phyloP scores from a whole-genome alignment of 2,888 invertebrate species.

The Luperina nickerlii region DNA sequence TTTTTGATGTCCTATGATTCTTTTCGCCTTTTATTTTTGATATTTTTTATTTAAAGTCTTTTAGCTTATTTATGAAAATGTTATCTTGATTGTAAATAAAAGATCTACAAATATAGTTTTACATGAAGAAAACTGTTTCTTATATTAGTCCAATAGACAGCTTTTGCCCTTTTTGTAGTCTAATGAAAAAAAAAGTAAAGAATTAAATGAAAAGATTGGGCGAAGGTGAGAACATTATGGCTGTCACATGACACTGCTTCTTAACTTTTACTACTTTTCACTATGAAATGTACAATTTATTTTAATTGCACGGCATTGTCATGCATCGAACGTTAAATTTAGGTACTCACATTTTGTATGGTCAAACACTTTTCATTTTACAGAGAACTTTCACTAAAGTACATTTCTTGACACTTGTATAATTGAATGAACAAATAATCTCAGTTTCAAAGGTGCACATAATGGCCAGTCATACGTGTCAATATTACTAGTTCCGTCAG shows the following conservation, averaged over 20 bases:
- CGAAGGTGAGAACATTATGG: background rate
- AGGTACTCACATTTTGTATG: background rate
- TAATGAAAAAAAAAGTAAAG: background rate
- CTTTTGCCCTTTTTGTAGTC: background rate
- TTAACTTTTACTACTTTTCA: slow-evolving; percentile 1
- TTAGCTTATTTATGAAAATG: background rate
- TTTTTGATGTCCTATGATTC: background rate
- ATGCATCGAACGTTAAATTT: background rate
- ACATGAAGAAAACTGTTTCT: background rate
- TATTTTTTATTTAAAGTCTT: background rate
- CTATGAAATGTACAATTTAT: background rate
- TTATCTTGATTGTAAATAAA: background rate
- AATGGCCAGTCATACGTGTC: slow-evolving; percentile 1
- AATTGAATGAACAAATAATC: background rate
- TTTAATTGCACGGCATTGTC: slow-evolving; percentile 1
- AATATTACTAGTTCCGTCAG: slow-evolving; percentile 28
- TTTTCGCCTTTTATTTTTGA: background rate
- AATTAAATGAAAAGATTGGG: background rate
- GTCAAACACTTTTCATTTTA: background rate
- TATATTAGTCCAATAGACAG: too few species aligned
- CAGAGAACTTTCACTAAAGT: background rate
- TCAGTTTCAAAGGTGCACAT: background rate
- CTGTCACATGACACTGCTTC: background rate
- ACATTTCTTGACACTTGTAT: background rate
- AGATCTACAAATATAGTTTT: background rate